Evolutionary conservation across 2,888 invertebrate genomes (phyloP), one percentile per base, ranked within the genome.

Genomic region (Chalcosyrphus nemorum): DNA sequence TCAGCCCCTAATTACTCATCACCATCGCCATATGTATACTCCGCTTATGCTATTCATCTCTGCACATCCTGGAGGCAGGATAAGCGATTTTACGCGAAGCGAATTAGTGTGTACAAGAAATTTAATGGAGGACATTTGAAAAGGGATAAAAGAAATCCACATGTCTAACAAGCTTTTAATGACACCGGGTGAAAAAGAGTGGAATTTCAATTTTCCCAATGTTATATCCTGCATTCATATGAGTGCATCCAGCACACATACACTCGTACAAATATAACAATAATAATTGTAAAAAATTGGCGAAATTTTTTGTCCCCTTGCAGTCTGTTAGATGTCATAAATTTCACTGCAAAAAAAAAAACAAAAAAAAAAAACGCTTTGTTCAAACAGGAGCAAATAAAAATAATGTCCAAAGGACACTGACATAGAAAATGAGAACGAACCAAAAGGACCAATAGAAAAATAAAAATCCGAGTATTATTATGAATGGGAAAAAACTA

Each of bases 391-490:
- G 59, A 50, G 19, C 43, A 65, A 65, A 72, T 52, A 65, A 52
- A 72, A 59, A 29, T 54, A 21, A 32, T 71, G 71, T 71, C 24
- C 56, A 68, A 57, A 75, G 38, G 63, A 70, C 50, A 35, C 50
- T 70, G 76, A 76, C 81, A 76, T 76, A 81, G 81, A 81, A 81
- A 77, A 76, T 65, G 57, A 81, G 76, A 76, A 65, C 76, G 65
- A 50, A 27, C 76, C 61, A 76, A 77, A 74, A 71, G 70, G 70
- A 81, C 65, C 17, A 45, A 75, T 19, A 47, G 59, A 65, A 59
- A 74, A 61, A 52, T 32, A 47, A 57, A 35, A 45, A 32, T 2
- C 3, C n/a, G 27, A 11, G 61, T 56, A 76, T 68, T 70, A 76
- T 76, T 70, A 81, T 71, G 57, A 81, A 81, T 43, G 77, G 66